These are phyloP conservation scores for Oxystoma pomonae DNA, from an alignment of 2,888 invertebrate genomes.

Conservation along the genomic window DNA sequence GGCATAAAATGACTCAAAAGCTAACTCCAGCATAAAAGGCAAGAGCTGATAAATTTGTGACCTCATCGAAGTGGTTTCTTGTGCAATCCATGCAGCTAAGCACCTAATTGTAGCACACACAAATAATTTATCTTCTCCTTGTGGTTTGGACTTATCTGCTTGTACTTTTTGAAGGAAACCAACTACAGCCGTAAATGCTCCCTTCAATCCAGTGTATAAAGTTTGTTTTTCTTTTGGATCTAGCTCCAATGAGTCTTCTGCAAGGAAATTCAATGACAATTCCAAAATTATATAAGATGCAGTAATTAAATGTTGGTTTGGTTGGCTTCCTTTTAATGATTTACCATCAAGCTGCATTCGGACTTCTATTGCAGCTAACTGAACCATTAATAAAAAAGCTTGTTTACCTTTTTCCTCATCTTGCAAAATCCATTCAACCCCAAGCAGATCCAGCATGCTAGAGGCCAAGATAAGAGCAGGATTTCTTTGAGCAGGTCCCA, in stretches of 20 bases:
- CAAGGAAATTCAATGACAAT: slow-evolving; percentile 72
- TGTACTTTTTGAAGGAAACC: slow-evolving; percentile 69
- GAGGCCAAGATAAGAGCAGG: slow-evolving; percentile 82
- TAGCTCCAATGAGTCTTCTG: slow-evolving; percentile 75
- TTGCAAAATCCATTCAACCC: slow-evolving; percentile 79
- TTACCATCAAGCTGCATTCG: slow-evolving; percentile 91
- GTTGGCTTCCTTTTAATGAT: slow-evolving; percentile 72
- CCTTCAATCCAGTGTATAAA: slow-evolving; percentile 83
- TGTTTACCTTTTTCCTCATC: slow-evolving; percentile 78
- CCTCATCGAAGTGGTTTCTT: slow-evolving; percentile 85
- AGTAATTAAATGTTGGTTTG: slow-evolving; percentile 73
- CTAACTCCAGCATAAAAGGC: slow-evolving; percentile 75
- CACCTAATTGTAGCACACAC: slow-evolving; percentile 83
- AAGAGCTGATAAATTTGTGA: slow-evolving; percentile 75
- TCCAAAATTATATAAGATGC: slow-evolving; percentile 81
- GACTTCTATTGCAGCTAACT: slow-evolving; percentile 87
- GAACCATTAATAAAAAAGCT: slow-evolving; percentile 76
- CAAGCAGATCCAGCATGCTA: slow-evolving; percentile 73
- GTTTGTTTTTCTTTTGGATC: slow-evolving; percentile 90
- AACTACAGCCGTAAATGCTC: slow-evolving; percentile 80
- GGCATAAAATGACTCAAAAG: slow-evolving; percentile 79
- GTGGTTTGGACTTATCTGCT: slow-evolving; percentile 69
- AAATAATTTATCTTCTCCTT: slow-evolving; percentile 69
- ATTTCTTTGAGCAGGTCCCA: slow-evolving; percentile 83
- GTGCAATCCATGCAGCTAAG: slow-evolving; percentile 84